Conservation (phyloP, 2,113 vertebrate species). For the Plestiodon gilberti region DNA sequence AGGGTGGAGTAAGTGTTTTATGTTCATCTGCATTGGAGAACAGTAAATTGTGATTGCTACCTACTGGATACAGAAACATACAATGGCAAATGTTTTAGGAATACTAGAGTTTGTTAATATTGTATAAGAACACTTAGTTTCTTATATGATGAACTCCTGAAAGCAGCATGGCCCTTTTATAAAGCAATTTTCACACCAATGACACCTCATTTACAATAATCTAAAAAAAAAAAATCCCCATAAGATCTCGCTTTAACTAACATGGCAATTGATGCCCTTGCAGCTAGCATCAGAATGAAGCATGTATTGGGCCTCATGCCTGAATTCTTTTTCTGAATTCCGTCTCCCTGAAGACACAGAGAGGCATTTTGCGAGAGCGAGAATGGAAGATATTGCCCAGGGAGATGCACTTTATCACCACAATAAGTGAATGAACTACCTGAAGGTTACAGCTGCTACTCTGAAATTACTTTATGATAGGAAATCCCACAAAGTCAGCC, state of each 20-base stretch:
- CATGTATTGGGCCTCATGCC: constrained; percentile 14
- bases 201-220: not conserved
- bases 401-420: not conserved
- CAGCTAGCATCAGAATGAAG: not conserved
- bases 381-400: not conserved
- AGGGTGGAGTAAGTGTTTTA: too few relatives aligned
- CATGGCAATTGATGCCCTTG: not conserved
- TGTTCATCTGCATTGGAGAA: too few relatives aligned
- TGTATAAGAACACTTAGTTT: not conserved
- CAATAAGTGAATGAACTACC: constrained; percentile 9
- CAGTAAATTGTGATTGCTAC: too few relatives aligned
- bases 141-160: not conserved
- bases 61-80: too few relatives aligned
- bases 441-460: constrained; percentile 24
- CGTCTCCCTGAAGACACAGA: constrained; percentile 25
- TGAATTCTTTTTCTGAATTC: constrained; percentile 19
- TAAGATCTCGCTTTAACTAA: not conserved
- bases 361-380: not conserved
- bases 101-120: not conserved
- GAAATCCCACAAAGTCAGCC: not conserved
- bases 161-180: not conserved
- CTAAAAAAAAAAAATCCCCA: not conserved
- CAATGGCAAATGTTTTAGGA: not conserved
- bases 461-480: constrained; percentile 14
- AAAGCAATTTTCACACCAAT: not conserved